Percentiles rank a stretch among this genome's conserved stretches.
Conservation (phyloP, 2,888 invertebrate genomes). For the Sphecodes monilicornis region DNA sequence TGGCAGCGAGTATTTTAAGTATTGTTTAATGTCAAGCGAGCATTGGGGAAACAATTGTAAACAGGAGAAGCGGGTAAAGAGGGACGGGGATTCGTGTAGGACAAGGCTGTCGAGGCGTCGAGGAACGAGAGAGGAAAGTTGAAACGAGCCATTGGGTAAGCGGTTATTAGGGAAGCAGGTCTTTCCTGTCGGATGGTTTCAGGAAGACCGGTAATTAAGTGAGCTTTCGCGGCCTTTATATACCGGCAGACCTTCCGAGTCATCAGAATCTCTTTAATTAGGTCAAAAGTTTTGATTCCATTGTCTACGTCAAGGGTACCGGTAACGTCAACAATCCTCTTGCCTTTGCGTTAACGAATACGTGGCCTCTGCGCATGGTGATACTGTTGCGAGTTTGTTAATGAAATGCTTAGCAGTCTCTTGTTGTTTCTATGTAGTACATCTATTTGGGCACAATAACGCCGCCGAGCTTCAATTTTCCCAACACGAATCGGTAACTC, state of each 20-base stretch:
- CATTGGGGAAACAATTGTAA: not conserved
- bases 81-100: not conserved
- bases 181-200: conserved; percentile 23
- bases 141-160: conserved; percentile 32
- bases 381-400: conserved; percentile 10
- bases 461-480: not conserved
- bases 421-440: not conserved
- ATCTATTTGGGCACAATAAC: not conserved
- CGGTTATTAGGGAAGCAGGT: conserved; percentile 21
- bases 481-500: not conserved
- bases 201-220: conserved; percentile 38
- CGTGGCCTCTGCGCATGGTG: not conserved
- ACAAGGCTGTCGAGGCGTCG: not conserved
- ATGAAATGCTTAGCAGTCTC: conserved; percentile 1
- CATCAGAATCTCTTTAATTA: conserved; percentile 38
- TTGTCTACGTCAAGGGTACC: not conserved
- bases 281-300: conserved; percentile 41
- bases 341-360: conserved; percentile 2
- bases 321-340: conserved; percentile 21
- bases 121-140: conserved; percentile 21
- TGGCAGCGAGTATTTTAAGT: not conserved
- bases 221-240: conserved; percentile 20
- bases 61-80: not conserved
- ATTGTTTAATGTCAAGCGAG: not conserved
- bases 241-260: not conserved